Percentiles rank a stretch among this genome's conserved stretches.
These are phyloP conservation scores for Oncorhynchus mykiss DNA, from an alignment of 2,113 vertebrate genomes.

Conservation along the genomic window DNA sequence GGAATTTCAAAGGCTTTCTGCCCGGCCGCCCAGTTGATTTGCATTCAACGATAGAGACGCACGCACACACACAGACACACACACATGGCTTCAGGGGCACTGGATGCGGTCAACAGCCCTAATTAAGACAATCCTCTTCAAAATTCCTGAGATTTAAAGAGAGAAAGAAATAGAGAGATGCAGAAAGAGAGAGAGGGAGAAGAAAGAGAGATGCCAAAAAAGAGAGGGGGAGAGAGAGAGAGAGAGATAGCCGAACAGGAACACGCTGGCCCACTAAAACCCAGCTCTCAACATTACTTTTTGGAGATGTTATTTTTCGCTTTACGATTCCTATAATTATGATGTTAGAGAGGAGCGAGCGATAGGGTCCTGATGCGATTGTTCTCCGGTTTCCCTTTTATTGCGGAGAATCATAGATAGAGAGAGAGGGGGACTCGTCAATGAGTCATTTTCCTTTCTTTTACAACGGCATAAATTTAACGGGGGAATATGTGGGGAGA, in stretches of 20 bases:
- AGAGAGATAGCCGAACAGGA: conserved; percentile 24
- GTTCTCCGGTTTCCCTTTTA: conserved; percentile 25
- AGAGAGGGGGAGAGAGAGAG: conserved; percentile 28
- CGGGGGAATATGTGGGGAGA: conserved; percentile 70
- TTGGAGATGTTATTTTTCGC: conserved; percentile 6
- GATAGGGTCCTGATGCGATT: conserved; percentile 25
- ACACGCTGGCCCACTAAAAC: not conserved
- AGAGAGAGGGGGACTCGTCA: conserved; percentile 51
- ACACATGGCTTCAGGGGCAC: too few species aligned
- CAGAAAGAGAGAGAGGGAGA: not conserved
- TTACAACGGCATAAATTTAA: conserved; percentile 81
- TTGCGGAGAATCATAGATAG: conserved; percentile 5
- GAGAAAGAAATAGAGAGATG: too few species aligned
- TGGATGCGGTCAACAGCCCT: conserved; percentile 24
- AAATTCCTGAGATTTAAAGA: conserved; percentile 19
- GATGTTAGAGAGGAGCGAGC: conserved; percentile 14
- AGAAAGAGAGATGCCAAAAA: too few species aligned
- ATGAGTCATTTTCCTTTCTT: conserved; percentile 78
- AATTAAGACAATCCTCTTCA: conserved; percentile 54
- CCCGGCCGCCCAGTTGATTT: conserved; percentile 62
- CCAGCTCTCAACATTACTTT: not conserved
- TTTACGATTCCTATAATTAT: conserved; percentile 30
- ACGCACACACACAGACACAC: conserved; percentile 43
- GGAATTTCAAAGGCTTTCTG: conserved; percentile 63
- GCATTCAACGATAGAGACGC: conserved; percentile 69